Conservation (phyloP, 2,797 vertebrate species). For the Leptoclinus maculatus region DNA sequence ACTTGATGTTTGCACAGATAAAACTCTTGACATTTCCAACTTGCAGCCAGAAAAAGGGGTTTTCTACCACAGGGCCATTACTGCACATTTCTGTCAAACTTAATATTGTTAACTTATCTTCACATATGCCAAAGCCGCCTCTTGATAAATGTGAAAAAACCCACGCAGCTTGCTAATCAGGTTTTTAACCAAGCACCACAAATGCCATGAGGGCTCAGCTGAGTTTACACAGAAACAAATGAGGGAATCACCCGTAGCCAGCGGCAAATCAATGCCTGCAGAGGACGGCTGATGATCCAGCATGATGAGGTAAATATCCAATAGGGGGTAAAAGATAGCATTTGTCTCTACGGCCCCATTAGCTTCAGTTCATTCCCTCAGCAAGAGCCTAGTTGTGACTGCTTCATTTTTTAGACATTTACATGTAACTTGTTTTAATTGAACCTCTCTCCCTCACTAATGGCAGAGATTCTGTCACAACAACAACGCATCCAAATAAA, state of each 20-base stretch:
- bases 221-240: conserved; percentile 80
- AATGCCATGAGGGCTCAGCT: conserved; percentile 71
- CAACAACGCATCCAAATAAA: not conserved
- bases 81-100: not conserved
- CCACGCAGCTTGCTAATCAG: conserved; percentile 68
- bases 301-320: conserved; percentile 34
- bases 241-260: conserved; percentile 58
- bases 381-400: not conserved
- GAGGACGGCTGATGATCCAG: conserved; percentile 31
- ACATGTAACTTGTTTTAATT: conserved; percentile 8
- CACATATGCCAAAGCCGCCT: conserved; percentile 32
- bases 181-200: conserved; percentile 61
- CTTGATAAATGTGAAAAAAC: conserved; percentile 45
- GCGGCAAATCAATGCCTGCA: conserved; percentile 59
- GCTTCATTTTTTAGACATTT: conserved; percentile 13
- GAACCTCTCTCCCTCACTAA: not conserved
- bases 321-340: conserved; percentile 45
- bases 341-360: conserved; percentile 33
- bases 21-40: not conserved
- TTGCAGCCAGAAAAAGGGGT: not conserved
- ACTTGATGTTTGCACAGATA: not conserved
- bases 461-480: not conserved
- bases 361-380: conserved; percentile 9
- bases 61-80: not conserved
- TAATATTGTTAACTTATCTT: conserved; percentile 13